Evolutionary conservation across 1,140 invertebrate species (phyloP), one percentile per base, ranked within the genome.

Genomic region (Belonocnema kinseyi): DNA sequence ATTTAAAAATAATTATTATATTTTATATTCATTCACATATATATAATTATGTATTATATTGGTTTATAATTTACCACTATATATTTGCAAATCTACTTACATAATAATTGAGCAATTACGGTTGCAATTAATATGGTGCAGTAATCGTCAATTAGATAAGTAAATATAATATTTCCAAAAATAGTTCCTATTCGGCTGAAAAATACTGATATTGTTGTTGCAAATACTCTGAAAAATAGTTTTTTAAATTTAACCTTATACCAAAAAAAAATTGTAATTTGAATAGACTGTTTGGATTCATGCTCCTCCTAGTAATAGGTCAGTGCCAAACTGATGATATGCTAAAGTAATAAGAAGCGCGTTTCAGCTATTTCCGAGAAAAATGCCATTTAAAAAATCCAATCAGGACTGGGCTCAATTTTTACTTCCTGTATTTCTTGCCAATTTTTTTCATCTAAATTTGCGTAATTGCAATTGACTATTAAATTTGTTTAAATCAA

Each of bases 141-240:
- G 26, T 66, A n/a, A 3, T 66, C 61, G 14, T 66, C 61, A 5
- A 66, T 66, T 14, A 66, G 33, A 2, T 66, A 66, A n/a, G 61
- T 40, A n/a, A 66, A 66, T 16, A 66, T 66, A 14, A 66, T 6
- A 40, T 66, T 66, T n/a, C 61, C 61, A 40, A 66, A 66, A 40
- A 66, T 66, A 16, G 61, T 66, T 16, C 61, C 61, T 40, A 40
- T 0, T 6, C 61, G 26, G 46, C 61, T 66, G n/a, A 26, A 66
- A 66, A 66, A 66, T 66, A 66, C 61, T 66, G 61, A 5, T n/a
- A 66, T 40, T 8, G 61, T 66, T n/a, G 26, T n/a, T n/a, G 61
- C 33, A 40, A 66, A 66, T 7, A 66, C 61, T 66, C 61, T 66
- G 61, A 66, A 66, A 66, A 58, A 58, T 26, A 58, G 10, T 58